Evolutionary conservation across 2,888 invertebrate genomes (phyloP).

Genomic region (Trichopoda pennipes): DNA sequence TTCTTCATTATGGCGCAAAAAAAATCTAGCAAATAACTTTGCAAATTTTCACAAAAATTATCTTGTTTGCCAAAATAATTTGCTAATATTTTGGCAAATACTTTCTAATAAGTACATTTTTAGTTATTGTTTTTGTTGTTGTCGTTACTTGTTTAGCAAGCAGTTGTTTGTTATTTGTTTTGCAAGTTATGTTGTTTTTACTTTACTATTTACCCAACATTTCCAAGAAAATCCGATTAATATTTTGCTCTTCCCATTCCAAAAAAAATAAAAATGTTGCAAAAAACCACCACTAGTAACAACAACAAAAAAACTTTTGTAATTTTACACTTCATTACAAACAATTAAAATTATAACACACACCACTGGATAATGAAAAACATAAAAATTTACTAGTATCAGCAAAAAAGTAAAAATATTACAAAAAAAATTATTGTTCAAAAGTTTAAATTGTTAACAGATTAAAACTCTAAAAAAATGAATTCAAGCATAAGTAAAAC

Average conservation of each 20-base stretch:
- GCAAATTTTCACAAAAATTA: constrained; percentile 1
- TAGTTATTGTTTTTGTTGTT: neutral
- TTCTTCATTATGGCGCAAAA: no score
- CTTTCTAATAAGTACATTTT: constrained; percentile 28
- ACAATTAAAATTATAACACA: constrained; percentile 60
- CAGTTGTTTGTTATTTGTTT: constrained; percentile 35
- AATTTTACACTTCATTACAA: constrained; percentile 66
- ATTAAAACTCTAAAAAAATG: neutral
- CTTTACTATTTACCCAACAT: neutral
- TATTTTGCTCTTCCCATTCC: constrained; percentile 3
- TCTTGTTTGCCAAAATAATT: constrained; percentile 7
- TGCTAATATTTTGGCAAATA: constrained; percentile 28
- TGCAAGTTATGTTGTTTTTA: neutral
- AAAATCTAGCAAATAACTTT: neutral
- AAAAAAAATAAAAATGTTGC: neutral
- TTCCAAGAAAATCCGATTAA: constrained; percentile 51
- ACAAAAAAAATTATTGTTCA: neutral
- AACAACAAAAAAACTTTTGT: constrained; percentile 46
- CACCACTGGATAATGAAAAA: constrained; percentile 33
- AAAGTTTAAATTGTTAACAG: constrained; percentile 1
- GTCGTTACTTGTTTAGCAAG: neutral
- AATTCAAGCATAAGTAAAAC: neutral
- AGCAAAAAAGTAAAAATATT: constrained; percentile 15
- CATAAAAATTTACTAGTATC: constrained; percentile 40
- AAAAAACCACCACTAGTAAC: constrained; percentile 1